Evolutionary conservation across 1,140 invertebrate species (phyloP), one percentile per base, ranked within the genome.

Genomic region (Ips typographus): DNA sequence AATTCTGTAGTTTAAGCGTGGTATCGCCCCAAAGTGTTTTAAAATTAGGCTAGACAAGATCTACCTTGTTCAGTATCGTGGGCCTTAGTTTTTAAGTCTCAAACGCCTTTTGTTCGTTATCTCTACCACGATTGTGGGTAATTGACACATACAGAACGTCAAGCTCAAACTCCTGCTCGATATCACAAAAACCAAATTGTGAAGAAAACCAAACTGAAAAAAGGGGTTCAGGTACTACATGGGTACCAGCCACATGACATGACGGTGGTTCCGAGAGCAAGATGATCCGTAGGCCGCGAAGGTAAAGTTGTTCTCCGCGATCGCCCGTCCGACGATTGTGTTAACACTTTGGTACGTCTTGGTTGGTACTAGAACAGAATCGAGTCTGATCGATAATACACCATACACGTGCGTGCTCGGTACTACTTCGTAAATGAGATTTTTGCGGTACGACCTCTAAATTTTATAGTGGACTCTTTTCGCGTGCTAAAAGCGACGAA

Each of bases 211-310:
- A n/a, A n/a, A n/a, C n/a, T n/a, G n/a, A n/a, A n/a, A n/a, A n/a
- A n/a, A n/a, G n/a, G n/a, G n/a, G n/a, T n/a, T n/a, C n/a, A n/a
- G n/a, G n/a, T n/a, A n/a, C n/a, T n/a, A n/a, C n/a, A n/a, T n/a
- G 43, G 63, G 63, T 63, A 53, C 37, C 51, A 56, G 42, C 22
- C 42, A 61, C 58, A 68, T 68, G 57, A 44, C n/a, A n/a, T 41
- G 59, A 51, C 61, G 44, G 41, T 62, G 59, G 67, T 64, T 43
- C 69, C 56, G 63, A 65, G 69, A 71, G 69, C 69, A 71, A 71
- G 69, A 63, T 71, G 69, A 71, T 71, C 63, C 69, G 69, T 71
- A 71, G 69, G 69, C 69, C 62, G 69, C 63, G 69, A 71, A 71
- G 69, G 69, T 71, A 60, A 71, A 71, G 63, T 40, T 70, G 51